Evolutionary conservation across 2,797 vertebrate genomes (phyloP), one percentile per base, ranked within the genome.

Genomic region (Discoglossus pictus): DNA sequence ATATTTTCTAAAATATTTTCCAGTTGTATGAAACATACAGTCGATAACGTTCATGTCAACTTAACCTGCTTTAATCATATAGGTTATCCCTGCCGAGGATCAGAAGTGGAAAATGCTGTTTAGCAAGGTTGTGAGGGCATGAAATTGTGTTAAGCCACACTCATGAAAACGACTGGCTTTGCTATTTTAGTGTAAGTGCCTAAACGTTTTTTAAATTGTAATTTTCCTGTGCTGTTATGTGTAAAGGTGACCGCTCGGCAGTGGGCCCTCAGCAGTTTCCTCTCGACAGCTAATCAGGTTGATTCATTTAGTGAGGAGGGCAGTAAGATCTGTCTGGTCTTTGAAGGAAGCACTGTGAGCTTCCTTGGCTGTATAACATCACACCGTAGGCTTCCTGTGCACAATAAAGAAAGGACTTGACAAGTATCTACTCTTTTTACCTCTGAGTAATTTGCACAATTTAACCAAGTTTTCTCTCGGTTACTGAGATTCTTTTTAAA

Each of bases 221-320:
- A 86, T 88, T 82, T 84, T 75, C 81, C 70, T 86, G 83, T 82
- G 84, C 88, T 80, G 80, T 66, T 88, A 72, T 75, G 81, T 88
- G 84, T 81, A 87, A 86, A 88, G 86, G 84, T 90, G 88, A 86
- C 85, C 77, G 64, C 78, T 69, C 61, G 0, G 1, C n/a, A 48
- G 69, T 16, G 51, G 77, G 74, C 75, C 75, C 78, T 52, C 43
- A 72, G 86, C 72, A 62, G 73, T 75, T 74, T 44, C 51, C 65
- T 61, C 67, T 80, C 55, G 82, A 82, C 85, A 86, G 82, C 84
- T 87, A 61, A 83, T 88, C 86, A 80, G 78, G 11, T 43, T 82
- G 83, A 87, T 87, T 85, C 81, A 84, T 86, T 77, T 25, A 75
- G 35, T 1, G 1, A 75, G 60, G 68, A 27, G 31, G 68, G 24